These are phyloP conservation scores for Salarias fasciatus DNA, from an alignment of 2,797 vertebrate species.

Conservation along the genomic window DNA sequence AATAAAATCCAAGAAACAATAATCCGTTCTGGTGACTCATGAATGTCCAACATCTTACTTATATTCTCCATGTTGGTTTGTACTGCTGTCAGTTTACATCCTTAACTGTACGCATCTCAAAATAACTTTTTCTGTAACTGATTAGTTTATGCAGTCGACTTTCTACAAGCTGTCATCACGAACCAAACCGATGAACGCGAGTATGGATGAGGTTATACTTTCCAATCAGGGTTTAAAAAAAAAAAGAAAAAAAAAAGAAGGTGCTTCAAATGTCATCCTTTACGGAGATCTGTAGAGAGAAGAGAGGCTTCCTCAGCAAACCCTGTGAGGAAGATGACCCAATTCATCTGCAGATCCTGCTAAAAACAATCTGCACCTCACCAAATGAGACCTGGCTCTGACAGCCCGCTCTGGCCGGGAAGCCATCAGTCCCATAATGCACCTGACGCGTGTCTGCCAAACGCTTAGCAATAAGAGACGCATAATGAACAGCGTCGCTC, in stretches of 20 bases:
- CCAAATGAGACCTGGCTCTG: conserved; percentile 77
- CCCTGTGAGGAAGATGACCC: conserved; percentile 68
- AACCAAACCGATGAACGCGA: conserved; percentile 38
- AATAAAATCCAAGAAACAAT: too few relatives aligned
- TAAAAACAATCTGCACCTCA: conserved; percentile 58
- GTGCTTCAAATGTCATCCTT: conserved; percentile 62
- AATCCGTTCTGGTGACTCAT: too few relatives aligned
- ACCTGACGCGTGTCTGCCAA: conserved; percentile 76
- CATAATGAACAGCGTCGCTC: conserved; percentile 77
- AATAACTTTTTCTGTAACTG: too few relatives aligned
- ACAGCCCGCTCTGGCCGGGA: conserved; percentile 67
- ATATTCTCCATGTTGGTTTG: too few relatives aligned
- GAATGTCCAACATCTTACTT: too few relatives aligned
- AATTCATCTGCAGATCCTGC: conserved; percentile 68
- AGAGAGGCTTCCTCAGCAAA: conserved; percentile 34
- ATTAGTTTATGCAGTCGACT: too few relatives aligned
- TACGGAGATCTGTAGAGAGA: conserved; percentile 51
- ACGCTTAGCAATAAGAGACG: conserved; percentile 74
- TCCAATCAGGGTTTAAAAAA: conserved; percentile 13
- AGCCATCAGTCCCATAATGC: conserved; percentile 75
- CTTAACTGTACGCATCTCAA: too few relatives aligned
- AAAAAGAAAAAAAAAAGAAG: too few relatives aligned
- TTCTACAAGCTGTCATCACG: conserved; percentile 28
- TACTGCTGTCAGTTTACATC: too few relatives aligned
- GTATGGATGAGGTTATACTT: conserved; percentile 41